A percentile compares a stretch with the other conserved stretches of the same genome.
phyloP scores from a whole-genome alignment of 2,113 vertebrate species.

The Pseudois nayaur region DNA sequence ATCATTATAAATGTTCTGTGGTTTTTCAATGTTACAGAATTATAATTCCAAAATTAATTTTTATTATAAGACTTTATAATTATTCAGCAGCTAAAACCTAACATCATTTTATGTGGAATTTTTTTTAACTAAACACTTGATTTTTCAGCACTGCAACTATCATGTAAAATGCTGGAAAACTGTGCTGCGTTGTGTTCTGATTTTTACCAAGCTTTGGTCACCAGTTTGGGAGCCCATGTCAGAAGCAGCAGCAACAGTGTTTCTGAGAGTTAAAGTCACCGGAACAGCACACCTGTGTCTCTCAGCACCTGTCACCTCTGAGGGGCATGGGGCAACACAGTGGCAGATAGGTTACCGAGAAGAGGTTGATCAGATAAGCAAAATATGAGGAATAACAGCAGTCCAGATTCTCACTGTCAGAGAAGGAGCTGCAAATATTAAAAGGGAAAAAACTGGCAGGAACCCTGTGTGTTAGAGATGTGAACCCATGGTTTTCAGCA shows the following conservation, averaged over 20 bases:
- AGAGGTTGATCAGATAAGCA: neutral
- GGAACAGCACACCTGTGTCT: neutral
- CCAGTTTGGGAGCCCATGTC: neutral
- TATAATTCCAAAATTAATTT: neutral
- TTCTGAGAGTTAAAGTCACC: neutral
- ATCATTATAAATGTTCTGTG: neutral
- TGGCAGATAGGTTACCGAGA: neutral
- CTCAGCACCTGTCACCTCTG: no score
- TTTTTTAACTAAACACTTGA: neutral
- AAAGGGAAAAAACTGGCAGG: neutral
- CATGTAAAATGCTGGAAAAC: neutral
- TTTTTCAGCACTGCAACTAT: neutral
- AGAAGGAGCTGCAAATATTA: neutral
- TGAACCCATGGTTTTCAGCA: neutral
- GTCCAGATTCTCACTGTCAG: neutral
- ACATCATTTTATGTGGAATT: neutral
- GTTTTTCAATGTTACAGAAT: neutral
- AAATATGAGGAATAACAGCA: no score
- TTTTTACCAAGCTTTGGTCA: neutral
- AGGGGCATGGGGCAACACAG: no score
- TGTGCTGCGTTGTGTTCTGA: accelerated
- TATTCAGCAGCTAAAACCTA: neutral
- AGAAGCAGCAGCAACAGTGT: neutral
- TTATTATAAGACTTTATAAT: neutral
- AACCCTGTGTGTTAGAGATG: neutral